phyloP scores from a whole-genome alignment of 2,113 vertebrate species.

The Ibidorhyncha struthersii region DNA sequence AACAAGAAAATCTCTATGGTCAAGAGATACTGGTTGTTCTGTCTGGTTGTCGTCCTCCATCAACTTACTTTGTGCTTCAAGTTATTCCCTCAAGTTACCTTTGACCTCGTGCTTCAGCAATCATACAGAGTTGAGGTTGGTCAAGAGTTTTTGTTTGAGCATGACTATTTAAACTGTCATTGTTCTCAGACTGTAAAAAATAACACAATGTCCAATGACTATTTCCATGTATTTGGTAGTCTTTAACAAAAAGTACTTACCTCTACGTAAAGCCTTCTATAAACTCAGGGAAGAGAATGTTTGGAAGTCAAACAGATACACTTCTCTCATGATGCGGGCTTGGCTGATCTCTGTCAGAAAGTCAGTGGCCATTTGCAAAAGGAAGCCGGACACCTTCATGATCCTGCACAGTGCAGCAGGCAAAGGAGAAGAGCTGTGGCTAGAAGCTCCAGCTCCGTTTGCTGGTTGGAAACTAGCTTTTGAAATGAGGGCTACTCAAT shows the following conservation, averaged over 20 bases:
- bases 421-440: neutral
- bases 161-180: neutral
- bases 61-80: neutral
- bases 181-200: neutral
- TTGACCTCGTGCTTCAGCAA: neutral
- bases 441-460: neutral
- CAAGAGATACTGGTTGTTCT: neutral
- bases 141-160: neutral
- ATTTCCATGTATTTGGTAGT: neutral
- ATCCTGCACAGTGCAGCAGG: neutral
- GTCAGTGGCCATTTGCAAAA: neutral
- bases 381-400: neutral
- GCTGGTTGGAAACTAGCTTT: neutral
- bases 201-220: neutral
- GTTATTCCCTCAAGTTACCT: neutral
- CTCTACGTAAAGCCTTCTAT: neutral
- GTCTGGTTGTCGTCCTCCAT: neutral
- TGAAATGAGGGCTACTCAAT: constrained; percentile 1
- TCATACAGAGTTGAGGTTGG: neutral
- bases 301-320: neutral
- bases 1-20: neutral
- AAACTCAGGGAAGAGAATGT: neutral
- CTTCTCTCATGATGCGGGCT: neutral
- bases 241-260: neutral
- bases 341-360: neutral